phyloP scores from a whole-genome alignment of 2,113 vertebrate species.

The Sphyrna mokarran region DNA sequence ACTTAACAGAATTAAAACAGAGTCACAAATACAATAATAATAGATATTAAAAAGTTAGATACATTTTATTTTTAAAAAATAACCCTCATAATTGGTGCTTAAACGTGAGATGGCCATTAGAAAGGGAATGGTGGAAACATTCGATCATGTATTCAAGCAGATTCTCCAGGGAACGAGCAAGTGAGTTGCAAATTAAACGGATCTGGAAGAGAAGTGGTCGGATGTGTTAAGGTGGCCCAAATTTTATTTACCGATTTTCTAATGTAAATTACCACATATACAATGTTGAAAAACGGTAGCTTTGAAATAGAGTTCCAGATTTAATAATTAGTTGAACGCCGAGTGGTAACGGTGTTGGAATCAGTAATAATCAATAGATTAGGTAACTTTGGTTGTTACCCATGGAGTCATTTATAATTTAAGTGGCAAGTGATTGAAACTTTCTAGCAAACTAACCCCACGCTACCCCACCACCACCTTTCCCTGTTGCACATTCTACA shows the following conservation, averaged over 20 bases:
- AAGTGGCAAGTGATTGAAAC: neutral
- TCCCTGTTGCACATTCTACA: no score
- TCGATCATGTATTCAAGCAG: neutral
- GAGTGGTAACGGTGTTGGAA: neutral
- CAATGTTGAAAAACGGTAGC: neutral
- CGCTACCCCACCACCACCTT: neutral
- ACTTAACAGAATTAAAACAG: neutral
- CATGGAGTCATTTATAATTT: neutral
- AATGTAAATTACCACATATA: neutral
- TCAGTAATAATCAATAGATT: neutral
- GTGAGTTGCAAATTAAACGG: neutral
- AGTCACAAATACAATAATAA: neutral
- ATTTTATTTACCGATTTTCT: neutral
- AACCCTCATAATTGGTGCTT: neutral
- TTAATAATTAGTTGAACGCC: neutral
- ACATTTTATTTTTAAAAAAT: neutral
- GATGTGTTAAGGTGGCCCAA: neutral
- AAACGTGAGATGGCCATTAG: neutral
- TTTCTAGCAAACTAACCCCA: neutral
- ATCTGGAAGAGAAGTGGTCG: neutral
- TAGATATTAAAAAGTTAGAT: neutral
- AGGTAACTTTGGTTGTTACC: neutral
- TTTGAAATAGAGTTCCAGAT: neutral
- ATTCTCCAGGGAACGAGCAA: neutral
- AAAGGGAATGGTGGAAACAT: neutral